phyloP scores from a whole-genome alignment of 2,888 invertebrate species.

The Onthophagus sagittarius region DNA sequence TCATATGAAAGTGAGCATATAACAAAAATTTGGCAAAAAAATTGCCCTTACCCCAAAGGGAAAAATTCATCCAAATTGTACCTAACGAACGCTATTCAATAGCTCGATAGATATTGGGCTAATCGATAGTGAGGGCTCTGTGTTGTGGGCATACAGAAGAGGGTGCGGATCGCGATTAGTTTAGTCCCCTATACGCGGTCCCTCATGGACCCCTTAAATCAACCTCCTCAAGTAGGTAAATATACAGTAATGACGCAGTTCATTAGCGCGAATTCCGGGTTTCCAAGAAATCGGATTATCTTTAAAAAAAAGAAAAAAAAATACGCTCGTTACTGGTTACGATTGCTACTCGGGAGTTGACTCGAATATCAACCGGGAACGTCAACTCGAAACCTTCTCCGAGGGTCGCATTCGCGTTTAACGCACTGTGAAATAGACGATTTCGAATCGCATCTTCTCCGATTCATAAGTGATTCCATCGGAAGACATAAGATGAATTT shows the following conservation, averaged over 20 bases:
- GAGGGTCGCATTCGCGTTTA: neutral
- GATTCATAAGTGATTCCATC: neutral
- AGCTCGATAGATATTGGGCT: constrained; percentile 43
- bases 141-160: neutral
- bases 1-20: too few species aligned
- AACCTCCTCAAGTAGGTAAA: constrained; percentile 44
- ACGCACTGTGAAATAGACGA: neutral
- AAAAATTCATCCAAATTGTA: constrained; percentile 38
- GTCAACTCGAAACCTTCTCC: neutral
- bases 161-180: constrained; percentile 3
- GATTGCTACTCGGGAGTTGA: neutral
- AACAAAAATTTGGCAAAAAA: too few species aligned
- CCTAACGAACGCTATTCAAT: constrained; percentile 49
- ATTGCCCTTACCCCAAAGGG: neutral
- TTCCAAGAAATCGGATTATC: neutral
- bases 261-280: constrained; percentile 35
- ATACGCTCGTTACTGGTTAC: neutral
- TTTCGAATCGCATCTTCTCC: neutral
- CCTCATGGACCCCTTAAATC: constrained; percentile 18
- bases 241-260: constrained; percentile 47
- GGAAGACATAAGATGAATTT: neutral
- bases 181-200: neutral
- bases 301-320: neutral
- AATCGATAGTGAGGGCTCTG: constrained; percentile 39
- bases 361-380: neutral